Evolutionary conservation across 1,140 invertebrate species (phyloP), one percentile per base, ranked within the genome.

Genomic region (Manduca sexta): DNA sequence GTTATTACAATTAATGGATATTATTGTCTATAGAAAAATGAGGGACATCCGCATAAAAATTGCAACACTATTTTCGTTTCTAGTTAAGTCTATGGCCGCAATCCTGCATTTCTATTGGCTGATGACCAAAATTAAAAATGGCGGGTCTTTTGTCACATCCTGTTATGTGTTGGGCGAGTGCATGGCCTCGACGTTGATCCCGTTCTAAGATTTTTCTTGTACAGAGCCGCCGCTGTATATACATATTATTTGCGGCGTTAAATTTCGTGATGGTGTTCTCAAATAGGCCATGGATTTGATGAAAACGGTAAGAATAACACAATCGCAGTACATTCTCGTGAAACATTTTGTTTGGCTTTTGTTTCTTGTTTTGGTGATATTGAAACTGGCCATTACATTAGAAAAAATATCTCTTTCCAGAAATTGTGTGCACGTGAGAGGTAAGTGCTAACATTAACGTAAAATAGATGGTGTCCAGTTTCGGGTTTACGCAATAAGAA

Each of bases 351-450:
- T 85, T 85, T 84, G 80, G 79, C 80, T 85, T 84, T 86, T 85
- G 82, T 86, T 85, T 85, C 82, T 85, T 86, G 84, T 86, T 85
- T 84, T 84, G 82, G 83, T 85, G 75, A 82, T 84, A 75, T 84
- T 79, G 77, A 85, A 84, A 86, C 82, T 86, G 72, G 84, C 80
- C 84, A 86, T 86, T 86, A 84, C 77, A 84, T 86, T 83, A 85
- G 81, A 84, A 80, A 84, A 85, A 85, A 86, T 86, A 77, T 85
- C 82, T 86, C 76, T 86, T 86, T 86, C 74, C 84, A 86, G 84
- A 86, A 74, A 64, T 70, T 84, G 74, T 86, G 71, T 83, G 74
- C 76, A 76, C 81, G 81, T 82, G 80, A 64, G 80, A 85, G 84
- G 84, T 86, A 86, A 86, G 84, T 84, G 57, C 56, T 75, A 61